phyloP scores from a whole-genome alignment of 2,888 invertebrate genomes.

The Pantelozetes paolii region DNA sequence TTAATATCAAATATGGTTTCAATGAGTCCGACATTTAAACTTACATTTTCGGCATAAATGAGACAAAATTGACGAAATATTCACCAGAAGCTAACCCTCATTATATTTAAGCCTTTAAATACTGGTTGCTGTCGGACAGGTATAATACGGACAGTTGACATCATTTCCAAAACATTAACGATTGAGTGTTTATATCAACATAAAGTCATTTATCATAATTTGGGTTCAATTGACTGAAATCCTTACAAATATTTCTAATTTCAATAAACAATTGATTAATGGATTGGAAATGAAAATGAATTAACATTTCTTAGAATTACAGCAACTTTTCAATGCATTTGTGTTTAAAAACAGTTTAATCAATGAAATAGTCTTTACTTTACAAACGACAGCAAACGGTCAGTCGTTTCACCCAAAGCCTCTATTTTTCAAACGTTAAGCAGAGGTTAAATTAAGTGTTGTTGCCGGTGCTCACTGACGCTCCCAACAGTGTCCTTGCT shows the following conservation, averaged over 20 bases:
- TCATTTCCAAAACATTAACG: neutral
- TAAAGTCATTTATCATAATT: conserved; percentile 25
- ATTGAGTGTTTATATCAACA: neutral
- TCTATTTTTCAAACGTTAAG: neutral
- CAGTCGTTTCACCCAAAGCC: neutral
- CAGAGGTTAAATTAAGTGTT: neutral
- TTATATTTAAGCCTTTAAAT: neutral
- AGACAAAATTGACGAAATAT: neutral
- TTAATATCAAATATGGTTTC: neutral
- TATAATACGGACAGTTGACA: neutral
- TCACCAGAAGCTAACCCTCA: neutral
- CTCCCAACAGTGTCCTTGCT: neutral
- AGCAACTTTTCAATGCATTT: neutral
- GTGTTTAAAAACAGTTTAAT: neutral
- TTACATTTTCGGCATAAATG: conserved; percentile 4
- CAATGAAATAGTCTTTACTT: neutral
- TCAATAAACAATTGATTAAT: no score
- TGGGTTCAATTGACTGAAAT: neutral
- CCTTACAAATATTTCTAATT: neutral
- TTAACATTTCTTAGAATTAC: neutral
- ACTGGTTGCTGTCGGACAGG: neutral
- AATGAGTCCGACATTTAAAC: neutral
- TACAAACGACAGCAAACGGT: neutral
- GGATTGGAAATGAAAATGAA: neutral
- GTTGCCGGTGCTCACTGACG: neutral